Conservation (phyloP, 2,113 vertebrate species). For the Isichthys henryi region DNA sequence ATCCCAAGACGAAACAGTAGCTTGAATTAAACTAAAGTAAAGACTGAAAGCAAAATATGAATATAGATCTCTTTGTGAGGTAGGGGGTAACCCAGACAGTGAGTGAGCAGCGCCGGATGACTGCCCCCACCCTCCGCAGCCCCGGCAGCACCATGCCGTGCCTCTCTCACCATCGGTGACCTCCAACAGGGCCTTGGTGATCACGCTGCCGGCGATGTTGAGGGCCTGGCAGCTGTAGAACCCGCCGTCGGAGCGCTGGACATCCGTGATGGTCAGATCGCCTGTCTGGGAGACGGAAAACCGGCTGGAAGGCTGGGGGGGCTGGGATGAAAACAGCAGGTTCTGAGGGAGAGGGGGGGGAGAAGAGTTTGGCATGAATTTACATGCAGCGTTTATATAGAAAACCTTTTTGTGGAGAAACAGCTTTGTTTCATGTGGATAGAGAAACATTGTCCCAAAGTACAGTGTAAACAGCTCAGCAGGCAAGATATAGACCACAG, state of each 20-base stretch:
- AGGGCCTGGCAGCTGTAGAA: slow-evolving; percentile 98
- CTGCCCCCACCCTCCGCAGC: neutral
- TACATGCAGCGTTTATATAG: neutral
- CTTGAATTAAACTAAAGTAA: neutral
- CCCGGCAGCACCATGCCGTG: neutral
- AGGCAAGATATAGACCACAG: neutral
- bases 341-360: slow-evolving; percentile 60
- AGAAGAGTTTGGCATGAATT: neutral
- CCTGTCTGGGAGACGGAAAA: slow-evolving; percentile 96
- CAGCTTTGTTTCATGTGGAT: neutral
- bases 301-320: slow-evolving; percentile 85
- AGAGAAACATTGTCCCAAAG: neutral
- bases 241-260: slow-evolving; percentile 84
- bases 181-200: slow-evolving; percentile 94
- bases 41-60: neutral
- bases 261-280: slow-evolving; percentile 89
- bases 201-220: slow-evolving; percentile 96
- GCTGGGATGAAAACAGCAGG: slow-evolving; percentile 92
- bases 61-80: neutral
- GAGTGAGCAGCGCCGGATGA: neutral
- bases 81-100: neutral
- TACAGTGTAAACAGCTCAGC: neutral
- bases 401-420: neutral
- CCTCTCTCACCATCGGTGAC: slow-evolving; percentile 86
- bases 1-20: neutral